Conservation (phyloP, 1,140 invertebrate species). For the Pararge aegeria region DNA sequence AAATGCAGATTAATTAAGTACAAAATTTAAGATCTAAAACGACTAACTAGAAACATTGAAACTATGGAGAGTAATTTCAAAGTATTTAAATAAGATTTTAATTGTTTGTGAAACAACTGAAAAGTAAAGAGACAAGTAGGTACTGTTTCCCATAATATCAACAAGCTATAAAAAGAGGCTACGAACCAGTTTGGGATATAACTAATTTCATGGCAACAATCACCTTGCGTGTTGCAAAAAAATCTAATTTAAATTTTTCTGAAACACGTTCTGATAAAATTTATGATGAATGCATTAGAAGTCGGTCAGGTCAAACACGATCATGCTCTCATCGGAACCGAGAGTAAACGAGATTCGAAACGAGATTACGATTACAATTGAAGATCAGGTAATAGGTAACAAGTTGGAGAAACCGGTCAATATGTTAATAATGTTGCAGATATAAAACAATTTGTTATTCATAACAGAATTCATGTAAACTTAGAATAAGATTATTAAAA, state of each 20-base stretch:
- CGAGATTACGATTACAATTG: slow-evolving; percentile 35
- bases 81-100: too few relatives aligned
- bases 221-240: slow-evolving; percentile 19
- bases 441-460: slow-evolving; percentile 3
- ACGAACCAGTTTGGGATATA: slow-evolving; percentile 5
- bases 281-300: slow-evolving; percentile 26
- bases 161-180: neutral
- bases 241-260: slow-evolving; percentile 28
- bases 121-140: neutral
- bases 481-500: neutral
- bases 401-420: slow-evolving; percentile 36
- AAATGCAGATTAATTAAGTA: too few relatives aligned
- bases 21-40: too few relatives aligned
- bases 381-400: slow-evolving; percentile 25
- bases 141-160: neutral
- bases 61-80: too few relatives aligned
- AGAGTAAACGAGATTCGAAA: slow-evolving; percentile 35
- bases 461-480: neutral
- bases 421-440: slow-evolving; percentile 20
- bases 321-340: slow-evolving; percentile 44
- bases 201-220: slow-evolving; percentile 21
- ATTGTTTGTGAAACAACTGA: too few relatives aligned
- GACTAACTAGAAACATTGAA: too few relatives aligned
- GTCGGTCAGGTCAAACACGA: slow-evolving; percentile 44
- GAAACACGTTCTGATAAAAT: slow-evolving; percentile 27